Base-by-base conservation (phyloP, 2,888 invertebrate genomes). In the Deilephila elpenor region DNA sequence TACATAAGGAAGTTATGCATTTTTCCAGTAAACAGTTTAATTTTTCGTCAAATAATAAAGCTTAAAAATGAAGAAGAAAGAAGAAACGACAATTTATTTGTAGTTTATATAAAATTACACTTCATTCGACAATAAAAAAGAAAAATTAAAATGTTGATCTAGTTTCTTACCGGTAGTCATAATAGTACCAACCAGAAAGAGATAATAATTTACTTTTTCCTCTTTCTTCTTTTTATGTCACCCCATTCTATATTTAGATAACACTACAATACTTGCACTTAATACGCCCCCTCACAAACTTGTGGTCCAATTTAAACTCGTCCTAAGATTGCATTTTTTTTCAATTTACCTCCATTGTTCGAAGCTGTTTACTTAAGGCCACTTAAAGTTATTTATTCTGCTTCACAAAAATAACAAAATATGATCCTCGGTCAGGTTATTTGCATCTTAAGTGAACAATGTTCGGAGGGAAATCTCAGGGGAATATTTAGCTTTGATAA, bases 301-400 rank as follows among this genome's bases (percentile, higher is more conserved):
- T 67, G 51, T 17, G 67, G 25, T 44, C 51, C 67, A 51, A 67
- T 67, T 67, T 67, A 67, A 67, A 29, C 64, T 64, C 67, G 17
- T 67, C 51, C 67, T 5, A 17, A 44, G 44, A 7, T 67, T 14
- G 67, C 25, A 44, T 67, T n/a, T 67, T 67, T 25, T 67, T 67
- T 51, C 67, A 67, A 51, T 67, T 51, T 67, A 67, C 67, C 67
- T 67, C 37, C 51, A 67, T 67, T 67, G 67, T 67, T 67, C 44
- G 67, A 67, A 67, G 67, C 67, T 62, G 62, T 67, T 67, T 51
- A 20, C 44, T 44, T 64, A 44, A 64, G 64, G 64, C 37, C 44
- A 64, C 44, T 11, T 20, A 20, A 37, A 25, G 17, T 51, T 51
- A 25, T 67, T 51, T 67, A 67, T 44, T 44, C 25, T 17, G 6